Conservation (phyloP, 2,888 invertebrate species). For the Tricholauxania praeusta region DNA sequence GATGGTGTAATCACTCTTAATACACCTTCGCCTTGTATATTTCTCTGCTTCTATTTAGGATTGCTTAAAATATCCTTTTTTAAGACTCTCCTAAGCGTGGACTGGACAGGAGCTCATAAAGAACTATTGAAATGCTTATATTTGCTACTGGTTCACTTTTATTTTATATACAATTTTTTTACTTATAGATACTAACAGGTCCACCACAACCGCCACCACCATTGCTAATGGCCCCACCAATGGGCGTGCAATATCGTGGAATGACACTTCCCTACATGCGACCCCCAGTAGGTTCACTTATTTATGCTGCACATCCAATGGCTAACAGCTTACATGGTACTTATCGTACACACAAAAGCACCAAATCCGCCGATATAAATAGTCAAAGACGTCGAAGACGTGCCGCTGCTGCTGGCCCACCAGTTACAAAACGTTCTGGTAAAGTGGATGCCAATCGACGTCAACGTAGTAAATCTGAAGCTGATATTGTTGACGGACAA, state of each 20-base stretch:
- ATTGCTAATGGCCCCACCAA: constrained; percentile 48
- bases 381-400: constrained; percentile 56
- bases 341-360: constrained; percentile 58
- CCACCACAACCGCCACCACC: constrained; percentile 54
- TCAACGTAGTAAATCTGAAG: constrained; percentile 66
- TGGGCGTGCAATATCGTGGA: constrained; percentile 52
- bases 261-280: constrained; percentile 61
- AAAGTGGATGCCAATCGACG: constrained; percentile 58
- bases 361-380: constrained; percentile 55
- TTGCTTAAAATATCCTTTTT: too few species aligned
- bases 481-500: constrained; percentile 60
- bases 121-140: too few species aligned
- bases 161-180: background rate
- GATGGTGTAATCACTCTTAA: too few species aligned
- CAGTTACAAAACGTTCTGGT: constrained; percentile 46
- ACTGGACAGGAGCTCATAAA: too few species aligned
- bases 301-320: constrained; percentile 54
- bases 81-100: too few species aligned
- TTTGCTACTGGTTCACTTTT: too few species aligned
- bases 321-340: constrained; percentile 54
- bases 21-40: too few species aligned
- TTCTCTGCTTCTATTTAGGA: too few species aligned
- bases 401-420: constrained; percentile 47
- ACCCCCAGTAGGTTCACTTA: constrained; percentile 50
- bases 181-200: constrained; percentile 51